phyloP scores from a whole-genome alignment of 2,888 invertebrate species.

The Pristionchus exspectatus region DNA sequence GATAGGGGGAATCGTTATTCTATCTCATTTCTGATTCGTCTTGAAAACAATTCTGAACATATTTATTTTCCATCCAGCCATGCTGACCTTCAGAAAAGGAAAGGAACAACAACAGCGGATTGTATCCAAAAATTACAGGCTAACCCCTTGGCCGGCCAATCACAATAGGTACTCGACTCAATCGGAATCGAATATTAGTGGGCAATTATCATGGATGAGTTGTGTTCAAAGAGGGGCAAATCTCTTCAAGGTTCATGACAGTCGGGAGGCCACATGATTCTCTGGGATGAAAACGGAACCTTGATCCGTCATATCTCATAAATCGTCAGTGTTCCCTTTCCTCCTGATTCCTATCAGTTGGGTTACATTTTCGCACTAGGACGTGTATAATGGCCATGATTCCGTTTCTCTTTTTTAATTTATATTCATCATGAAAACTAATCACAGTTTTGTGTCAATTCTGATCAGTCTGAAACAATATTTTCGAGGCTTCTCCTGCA shows the following conservation, averaged over 20 bases:
- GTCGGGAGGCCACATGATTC: neutral
- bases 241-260: neutral
- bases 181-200: neutral
- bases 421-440: too few relatives aligned
- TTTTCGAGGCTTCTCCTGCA: neutral
- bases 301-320: conserved; percentile 31
- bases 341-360: neutral
- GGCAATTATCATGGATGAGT: conserved; percentile 23
- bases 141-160: neutral
- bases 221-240: neutral
- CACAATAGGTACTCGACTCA: neutral
- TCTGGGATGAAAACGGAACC: neutral
- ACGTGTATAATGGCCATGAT: neutral
- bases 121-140: neutral
- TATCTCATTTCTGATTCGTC: neutral
- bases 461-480: too few relatives aligned
- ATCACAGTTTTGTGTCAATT: too few relatives aligned
- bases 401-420: neutral
- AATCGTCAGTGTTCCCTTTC: neutral
- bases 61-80: neutral
- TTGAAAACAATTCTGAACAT: neutral
- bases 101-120: neutral
- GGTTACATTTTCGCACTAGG: neutral
- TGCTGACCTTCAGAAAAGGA: neutral
- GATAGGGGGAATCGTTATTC: neutral